These are phyloP conservation scores for Tenthredo notha DNA, from an alignment of 2,888 invertebrate species.

Conservation along the genomic window DNA sequence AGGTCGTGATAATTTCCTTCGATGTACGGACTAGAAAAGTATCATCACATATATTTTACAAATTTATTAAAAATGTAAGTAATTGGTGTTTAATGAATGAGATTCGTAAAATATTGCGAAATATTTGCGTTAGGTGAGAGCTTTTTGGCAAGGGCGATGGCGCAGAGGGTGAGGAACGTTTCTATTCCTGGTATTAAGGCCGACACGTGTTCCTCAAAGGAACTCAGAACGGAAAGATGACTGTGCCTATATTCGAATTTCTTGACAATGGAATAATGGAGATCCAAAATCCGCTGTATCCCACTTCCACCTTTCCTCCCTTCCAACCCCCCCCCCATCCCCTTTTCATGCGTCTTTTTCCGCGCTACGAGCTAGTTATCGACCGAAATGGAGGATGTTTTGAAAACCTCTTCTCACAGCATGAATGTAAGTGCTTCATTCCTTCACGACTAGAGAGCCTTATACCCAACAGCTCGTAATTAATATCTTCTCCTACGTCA, in stretches of 20 bases:
- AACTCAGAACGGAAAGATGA: conserved; percentile 39
- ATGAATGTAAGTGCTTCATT: conserved; percentile 11
- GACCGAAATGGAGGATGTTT: conserved; percentile 12
- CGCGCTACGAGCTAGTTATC: conserved; percentile 22
- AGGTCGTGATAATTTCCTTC: too few relatives aligned
- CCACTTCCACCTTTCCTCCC: neutral
- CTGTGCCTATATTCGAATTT: conserved; percentile 40
- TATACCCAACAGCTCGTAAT: neutral
- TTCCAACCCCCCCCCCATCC: too few relatives aligned
- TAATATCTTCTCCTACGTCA: conserved; percentile 10
- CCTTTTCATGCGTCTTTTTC: conserved; percentile 7
- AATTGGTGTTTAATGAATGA: neutral
- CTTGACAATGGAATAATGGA: conserved; percentile 37
- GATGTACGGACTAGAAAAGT: neutral
- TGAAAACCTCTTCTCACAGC: conserved; percentile 11
- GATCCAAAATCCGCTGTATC: conserved; percentile 19
- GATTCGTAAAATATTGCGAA: neutral
- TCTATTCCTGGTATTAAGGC: conserved; percentile 9
- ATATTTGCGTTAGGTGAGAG: neutral
- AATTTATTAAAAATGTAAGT: neutral
- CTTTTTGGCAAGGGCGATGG: conserved; percentile 5
- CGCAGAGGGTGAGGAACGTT: neutral
- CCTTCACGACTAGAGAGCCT: neutral
- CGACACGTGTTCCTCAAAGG: conserved; percentile 17
- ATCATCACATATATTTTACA: neutral